phyloP scores from a whole-genome alignment of 2,797 vertebrate genomes.

The Botia kubotai region DNA sequence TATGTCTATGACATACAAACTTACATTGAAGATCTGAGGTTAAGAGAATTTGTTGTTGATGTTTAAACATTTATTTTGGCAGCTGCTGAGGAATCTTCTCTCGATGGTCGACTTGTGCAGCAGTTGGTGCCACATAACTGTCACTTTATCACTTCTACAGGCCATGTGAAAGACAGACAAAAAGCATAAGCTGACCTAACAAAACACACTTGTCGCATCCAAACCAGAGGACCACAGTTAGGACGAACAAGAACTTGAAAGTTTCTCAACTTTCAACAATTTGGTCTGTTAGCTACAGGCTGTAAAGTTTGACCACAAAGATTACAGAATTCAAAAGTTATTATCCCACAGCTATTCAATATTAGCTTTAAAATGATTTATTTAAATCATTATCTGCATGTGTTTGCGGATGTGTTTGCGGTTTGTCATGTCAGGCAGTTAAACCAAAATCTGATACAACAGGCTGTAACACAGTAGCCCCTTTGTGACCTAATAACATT shows the following conservation, averaged over 20 bases:
- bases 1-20: background rate
- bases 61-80: constrained; percentile 74
- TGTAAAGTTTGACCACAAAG: background rate
- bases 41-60: constrained; percentile 22
- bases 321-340: constrained; percentile 5
- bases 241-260: background rate
- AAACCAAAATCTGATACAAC: constrained; percentile 47
- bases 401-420: too few species aligned
- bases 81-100: constrained; percentile 75
- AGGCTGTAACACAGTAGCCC: constrained; percentile 72
- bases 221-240: constrained; percentile 4
- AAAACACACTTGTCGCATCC: constrained; percentile 85
- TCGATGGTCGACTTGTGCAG: constrained; percentile 76
- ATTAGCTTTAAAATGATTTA: background rate
- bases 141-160: constrained; percentile 93
- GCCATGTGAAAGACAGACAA: constrained; percentile 92
- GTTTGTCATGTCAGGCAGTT: too few species aligned
- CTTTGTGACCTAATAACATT: constrained; percentile 84
- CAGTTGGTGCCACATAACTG: constrained; percentile 91
- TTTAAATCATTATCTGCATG: background rate
- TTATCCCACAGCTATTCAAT: constrained; percentile 14
- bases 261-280: background rate
- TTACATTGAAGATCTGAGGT: background rate
- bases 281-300: background rate
- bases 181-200: constrained; percentile 77